Base-by-base conservation (phyloP, 1,140 invertebrate genomes). In the Drosophila watanabei region DNA sequence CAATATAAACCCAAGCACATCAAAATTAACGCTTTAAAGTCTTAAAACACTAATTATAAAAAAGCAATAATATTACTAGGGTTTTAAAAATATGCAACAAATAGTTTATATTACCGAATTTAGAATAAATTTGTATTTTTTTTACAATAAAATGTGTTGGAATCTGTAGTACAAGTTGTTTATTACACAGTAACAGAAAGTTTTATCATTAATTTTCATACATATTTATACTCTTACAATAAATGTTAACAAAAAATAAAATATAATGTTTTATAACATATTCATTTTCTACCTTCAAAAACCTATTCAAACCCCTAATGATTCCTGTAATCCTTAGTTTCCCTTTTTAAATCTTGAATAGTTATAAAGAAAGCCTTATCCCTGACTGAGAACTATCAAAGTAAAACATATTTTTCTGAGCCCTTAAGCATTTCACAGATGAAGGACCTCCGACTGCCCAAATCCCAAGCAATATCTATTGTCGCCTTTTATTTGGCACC, bases 401-500 rank as follows among this genome's bases (percentile, higher is more conserved):
- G 13, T 48, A 48, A 48, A 48, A 11, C 45, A 4, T 43, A 4
- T 14, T 14, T 24, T 8, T 20, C 46, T 5, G 2, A 16, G 24
- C 14, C 8, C 46, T 48, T 28, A 20, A 16, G 16, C 20, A 48
- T 48, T 48, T 48, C 46, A 28, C 14, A 30, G 8, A 30, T 28
- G 16, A 30, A n/a, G 14, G 28, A 49, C 46, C 46, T 13, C 28
- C 46, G 7, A 16, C 46, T 16, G 9, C 3, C 46, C 24, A 49
- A 49, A 49, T 30, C 24, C 16, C 10, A 16, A 24, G 24, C 14
- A 16, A 32, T 32, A 24, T 37, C n/a, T 39, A 48, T 39, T 32
- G 46, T 66, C 62, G 46, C 48, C 62, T 33, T 13, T 28, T 30
- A 6, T 35, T 35, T 16, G 10, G 14, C 57, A 52, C 59, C 43